These are phyloP conservation scores for Ginglymostoma cirratum DNA, from an alignment of 2,113 vertebrate species.

Conservation along the genomic window DNA sequence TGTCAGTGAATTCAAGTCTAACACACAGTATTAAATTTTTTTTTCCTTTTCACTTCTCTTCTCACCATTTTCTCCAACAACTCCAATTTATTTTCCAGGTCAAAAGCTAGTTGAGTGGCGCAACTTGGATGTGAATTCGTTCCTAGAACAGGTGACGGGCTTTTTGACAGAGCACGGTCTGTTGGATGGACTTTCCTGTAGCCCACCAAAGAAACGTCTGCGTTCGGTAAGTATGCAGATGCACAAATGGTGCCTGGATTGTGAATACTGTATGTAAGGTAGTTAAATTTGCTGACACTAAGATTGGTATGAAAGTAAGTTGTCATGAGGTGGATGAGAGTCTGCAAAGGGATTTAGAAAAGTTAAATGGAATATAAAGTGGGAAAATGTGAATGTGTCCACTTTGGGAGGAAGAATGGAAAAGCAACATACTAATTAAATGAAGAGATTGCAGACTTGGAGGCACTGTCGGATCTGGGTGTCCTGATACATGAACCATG, in stretches of 20 bases:
- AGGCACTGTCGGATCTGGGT: too few relatives aligned
- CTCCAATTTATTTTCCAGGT: constrained; percentile 57
- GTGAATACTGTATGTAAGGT: neutral
- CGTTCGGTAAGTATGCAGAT: constrained; percentile 76
- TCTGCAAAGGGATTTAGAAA: too few relatives aligned
- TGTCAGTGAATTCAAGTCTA: neutral
- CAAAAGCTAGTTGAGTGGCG: constrained; percentile 98
- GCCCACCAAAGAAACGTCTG: constrained; percentile 77
- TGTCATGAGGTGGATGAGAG: too few relatives aligned
- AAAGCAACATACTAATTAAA: too few relatives aligned
- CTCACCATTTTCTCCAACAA: neutral
- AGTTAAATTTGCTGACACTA: too few relatives aligned
- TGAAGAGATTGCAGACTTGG: too few relatives aligned
- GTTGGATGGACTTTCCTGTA: constrained; percentile 86
- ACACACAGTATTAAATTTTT: neutral
- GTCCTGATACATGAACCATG: too few relatives aligned
- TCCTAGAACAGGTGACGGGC: constrained; percentile 89
- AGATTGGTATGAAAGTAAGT: too few relatives aligned
- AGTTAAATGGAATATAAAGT: too few relatives aligned
- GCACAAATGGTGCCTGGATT: neutral
- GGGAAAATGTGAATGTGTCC: too few relatives aligned
- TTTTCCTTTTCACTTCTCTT: neutral
- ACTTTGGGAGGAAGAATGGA: too few relatives aligned
- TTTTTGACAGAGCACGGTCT: constrained; percentile 94
- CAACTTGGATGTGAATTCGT: constrained; percentile 89